Percentiles rank a stretch among this genome's conserved stretches.
Evolutionary conservation across 2,113 vertebrate genomes (phyloP).

Genomic region (Lontra canadensis): DNA sequence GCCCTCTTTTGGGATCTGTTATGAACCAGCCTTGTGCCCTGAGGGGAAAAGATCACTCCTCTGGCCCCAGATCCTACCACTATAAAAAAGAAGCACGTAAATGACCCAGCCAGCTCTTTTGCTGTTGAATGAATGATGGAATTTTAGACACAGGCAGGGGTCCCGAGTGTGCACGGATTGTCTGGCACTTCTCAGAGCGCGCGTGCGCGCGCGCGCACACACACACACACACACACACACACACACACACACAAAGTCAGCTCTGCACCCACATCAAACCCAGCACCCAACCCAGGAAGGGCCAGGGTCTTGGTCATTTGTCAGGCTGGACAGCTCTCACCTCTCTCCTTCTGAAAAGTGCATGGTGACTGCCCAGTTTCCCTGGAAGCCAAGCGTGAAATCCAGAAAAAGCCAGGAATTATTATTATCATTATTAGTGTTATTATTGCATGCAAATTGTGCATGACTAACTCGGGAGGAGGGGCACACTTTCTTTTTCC

Average conservation of each 20-base stretch:
- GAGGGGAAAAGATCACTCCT: neutral
- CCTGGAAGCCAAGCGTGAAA: conserved; percentile 15
- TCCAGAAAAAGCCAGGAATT: neutral
- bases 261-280: neutral
- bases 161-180: neutral
- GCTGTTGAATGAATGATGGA: neutral
- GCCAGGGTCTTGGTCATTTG: neutral
- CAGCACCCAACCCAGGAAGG: neutral
- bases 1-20: neutral
- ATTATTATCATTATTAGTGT: conserved; percentile 41
- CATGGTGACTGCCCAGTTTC: neutral
- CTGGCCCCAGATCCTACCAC: neutral
- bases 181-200: neutral
- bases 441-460: conserved; percentile 55
- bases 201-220: too few species aligned
- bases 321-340: neutral
- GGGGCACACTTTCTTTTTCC: conserved; percentile 80
- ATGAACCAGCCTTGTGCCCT: neutral
- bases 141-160: neutral
- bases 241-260: neutral
- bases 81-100: neutral
- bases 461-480: conserved; percentile 78
- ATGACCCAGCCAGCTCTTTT: neutral
- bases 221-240: neutral
- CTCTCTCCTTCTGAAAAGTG: neutral